Percentiles rank a stretch among this genome's conserved stretches.
Evolutionary conservation across 2,113 vertebrate genomes (phyloP).

Genomic region (Sinocyclocheilus maitianheensis): DNA sequence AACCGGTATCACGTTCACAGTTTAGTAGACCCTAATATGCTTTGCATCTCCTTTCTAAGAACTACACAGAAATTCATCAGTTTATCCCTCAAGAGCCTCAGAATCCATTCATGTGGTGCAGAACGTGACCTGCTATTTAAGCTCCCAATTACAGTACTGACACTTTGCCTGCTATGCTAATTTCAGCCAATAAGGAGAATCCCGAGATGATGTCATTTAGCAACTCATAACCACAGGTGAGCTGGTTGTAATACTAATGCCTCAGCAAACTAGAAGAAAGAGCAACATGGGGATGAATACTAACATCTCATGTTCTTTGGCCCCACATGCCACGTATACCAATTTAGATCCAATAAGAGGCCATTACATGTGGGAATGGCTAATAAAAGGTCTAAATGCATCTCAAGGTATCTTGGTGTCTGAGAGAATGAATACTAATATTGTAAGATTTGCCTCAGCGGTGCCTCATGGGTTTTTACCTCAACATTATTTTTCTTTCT

Average conservation of each 20-base stretch:
- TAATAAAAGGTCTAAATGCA: constrained; percentile 7
- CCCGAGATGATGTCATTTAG: constrained; percentile 40
- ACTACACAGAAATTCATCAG: neutral
- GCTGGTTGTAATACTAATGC: constrained; percentile 5
- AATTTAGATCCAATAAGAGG: neutral
- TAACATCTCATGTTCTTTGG: constrained; percentile 30
- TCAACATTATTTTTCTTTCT: neutral
- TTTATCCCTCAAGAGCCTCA: neutral
- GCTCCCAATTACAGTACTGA: constrained; percentile 39
- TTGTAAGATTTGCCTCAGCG: neutral
- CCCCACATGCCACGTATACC: neutral
- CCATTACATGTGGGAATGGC: neutral
- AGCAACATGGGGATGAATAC: constrained; percentile 13
- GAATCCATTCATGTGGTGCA: constrained; percentile 15
- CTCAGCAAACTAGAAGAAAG: constrained; percentile 15
- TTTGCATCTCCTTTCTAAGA: neutral
- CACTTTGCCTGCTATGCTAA: constrained; percentile 25
- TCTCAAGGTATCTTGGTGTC: constrained; percentile 11
- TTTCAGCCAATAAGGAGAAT: constrained; percentile 30
- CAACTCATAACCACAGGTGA: neutral
- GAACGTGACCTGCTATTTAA: constrained; percentile 41
- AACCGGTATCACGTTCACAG: neutral
- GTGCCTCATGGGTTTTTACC: neutral
- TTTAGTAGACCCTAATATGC: neutral
- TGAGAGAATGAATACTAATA: neutral